phyloP scores from a whole-genome alignment of 2,888 invertebrate genomes.

The Pachymerium ferrugineum region DNA sequence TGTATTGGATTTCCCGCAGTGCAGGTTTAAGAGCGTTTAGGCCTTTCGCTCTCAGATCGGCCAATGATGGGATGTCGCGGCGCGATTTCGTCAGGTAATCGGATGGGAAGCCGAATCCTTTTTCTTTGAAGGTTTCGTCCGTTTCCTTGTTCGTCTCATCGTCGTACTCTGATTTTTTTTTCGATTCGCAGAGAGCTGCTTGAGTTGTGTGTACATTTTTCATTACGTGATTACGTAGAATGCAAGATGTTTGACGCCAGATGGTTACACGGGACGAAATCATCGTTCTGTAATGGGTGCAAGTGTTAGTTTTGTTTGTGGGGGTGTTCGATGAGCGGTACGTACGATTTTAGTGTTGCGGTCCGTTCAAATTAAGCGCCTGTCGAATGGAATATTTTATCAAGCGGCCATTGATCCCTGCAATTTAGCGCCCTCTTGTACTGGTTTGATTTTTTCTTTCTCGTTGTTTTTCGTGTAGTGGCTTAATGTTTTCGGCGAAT shows the following conservation, averaged over 20 bases:
- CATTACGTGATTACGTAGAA: neutral
- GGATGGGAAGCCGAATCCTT: neutral
- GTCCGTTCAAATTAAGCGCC: constrained; percentile 1
- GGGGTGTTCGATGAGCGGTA: too few species aligned
- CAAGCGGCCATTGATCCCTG: neutral
- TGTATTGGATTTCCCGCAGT: neutral
- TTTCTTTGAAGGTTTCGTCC: constrained; percentile 10
- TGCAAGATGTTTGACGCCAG: neutral
- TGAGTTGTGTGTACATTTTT: neutral
- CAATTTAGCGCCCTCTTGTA: neutral
- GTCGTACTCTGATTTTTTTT: neutral
- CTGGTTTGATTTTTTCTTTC: neutral
- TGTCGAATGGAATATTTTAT: neutral
- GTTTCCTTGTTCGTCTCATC: neutral
- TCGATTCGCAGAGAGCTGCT: neutral
- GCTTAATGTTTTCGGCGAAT: too few species aligned
- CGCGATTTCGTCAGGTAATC: constrained; percentile 4
- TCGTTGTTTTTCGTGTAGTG: too few species aligned
- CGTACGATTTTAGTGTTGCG: neutral
- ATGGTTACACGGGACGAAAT: neutral
- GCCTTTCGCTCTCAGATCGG: constrained; percentile 25
- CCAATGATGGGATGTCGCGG: constrained; percentile 18
- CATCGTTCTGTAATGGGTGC: constrained; percentile 14
- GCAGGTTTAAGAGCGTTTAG: neutral
- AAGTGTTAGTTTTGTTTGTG: too few species aligned